These are phyloP conservation scores for Prunella strophiata DNA, from an alignment of 2,797 vertebrate species.

Conservation along the genomic window DNA sequence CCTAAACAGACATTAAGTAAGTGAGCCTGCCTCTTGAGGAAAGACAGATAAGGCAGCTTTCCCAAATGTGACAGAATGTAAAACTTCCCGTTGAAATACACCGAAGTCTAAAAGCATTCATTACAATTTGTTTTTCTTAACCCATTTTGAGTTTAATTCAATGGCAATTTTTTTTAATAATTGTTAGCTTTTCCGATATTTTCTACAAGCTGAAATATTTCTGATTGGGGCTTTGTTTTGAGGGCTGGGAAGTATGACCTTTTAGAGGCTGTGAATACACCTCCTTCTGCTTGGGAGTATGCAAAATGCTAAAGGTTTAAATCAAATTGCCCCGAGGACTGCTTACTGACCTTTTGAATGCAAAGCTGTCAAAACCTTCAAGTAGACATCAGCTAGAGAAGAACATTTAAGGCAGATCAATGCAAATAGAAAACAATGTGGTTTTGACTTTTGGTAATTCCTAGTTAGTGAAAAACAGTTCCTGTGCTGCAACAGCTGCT, in stretches of 20 bases:
- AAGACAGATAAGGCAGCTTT: constrained; percentile 36
- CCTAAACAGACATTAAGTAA: constrained; percentile 5
- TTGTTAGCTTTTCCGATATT: constrained; percentile 4
- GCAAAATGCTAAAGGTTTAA: constrained; percentile 47
- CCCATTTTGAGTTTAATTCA: constrained; percentile 6
- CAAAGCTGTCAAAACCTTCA: constrained; percentile 64
- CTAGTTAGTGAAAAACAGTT: neutral
- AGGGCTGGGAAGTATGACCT: constrained; percentile 9
- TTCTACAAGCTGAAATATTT: constrained; percentile 7
- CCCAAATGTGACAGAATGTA: neutral
- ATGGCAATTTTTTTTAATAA: neutral
- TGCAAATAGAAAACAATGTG: constrained; percentile 36
- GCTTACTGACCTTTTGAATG: constrained; percentile 61
- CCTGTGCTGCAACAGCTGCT: neutral
- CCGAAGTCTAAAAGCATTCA: neutral
- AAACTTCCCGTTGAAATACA: neutral
- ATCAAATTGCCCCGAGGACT: constrained; percentile 51
- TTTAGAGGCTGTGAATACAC: neutral
- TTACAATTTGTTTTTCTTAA: constrained; percentile 32
- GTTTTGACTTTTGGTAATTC: constrained; percentile 34
- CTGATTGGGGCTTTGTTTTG: neutral
- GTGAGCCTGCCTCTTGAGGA: constrained; percentile 18
- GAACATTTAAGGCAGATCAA: constrained; percentile 32
- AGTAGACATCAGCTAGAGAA: constrained; percentile 34
- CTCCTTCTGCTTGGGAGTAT: neutral